phyloP scores from a whole-genome alignment of 2,113 vertebrate species.

The Trogon surrucura region DNA sequence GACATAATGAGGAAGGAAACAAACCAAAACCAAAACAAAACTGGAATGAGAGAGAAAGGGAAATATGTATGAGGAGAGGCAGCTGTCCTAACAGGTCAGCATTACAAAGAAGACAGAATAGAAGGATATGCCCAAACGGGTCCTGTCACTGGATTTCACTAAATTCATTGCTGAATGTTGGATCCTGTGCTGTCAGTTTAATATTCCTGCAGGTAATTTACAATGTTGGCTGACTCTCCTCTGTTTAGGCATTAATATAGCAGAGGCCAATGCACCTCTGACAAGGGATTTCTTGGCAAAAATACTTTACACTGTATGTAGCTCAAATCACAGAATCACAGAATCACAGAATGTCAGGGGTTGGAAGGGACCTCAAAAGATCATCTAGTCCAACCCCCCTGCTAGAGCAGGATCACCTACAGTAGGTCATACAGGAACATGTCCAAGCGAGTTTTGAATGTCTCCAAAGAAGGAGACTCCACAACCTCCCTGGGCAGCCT shows the following conservation, averaged over 20 bases:
- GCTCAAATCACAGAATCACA: too few species aligned
- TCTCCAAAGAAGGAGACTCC: too few species aligned
- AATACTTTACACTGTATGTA: neutral
- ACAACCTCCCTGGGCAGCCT: too few species aligned
- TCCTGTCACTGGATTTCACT: neutral
- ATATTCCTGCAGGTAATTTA: fast-evolving
- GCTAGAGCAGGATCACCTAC: too few species aligned
- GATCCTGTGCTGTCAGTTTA: neutral
- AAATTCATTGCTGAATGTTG: neutral
- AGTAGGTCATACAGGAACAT: too few species aligned
- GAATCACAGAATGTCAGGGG: too few species aligned
- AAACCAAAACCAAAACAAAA: neutral
- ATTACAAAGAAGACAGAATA: neutral
- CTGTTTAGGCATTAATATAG: neutral
- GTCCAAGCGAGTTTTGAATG: too few species aligned
- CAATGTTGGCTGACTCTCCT: neutral
- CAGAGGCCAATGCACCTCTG: neutral
- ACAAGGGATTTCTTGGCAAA: neutral
- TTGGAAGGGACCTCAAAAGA: too few species aligned
- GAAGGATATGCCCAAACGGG: neutral
- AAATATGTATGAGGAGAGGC: neutral
- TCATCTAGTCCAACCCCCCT: too few species aligned
- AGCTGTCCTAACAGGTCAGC: neutral
- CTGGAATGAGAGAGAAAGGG: neutral
- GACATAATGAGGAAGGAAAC: neutral